A percentile compares a stretch with the other conserved stretches of the same genome.
phyloP scores from a whole-genome alignment of 2,113 vertebrate species.

The Lepisosteus osseus region DNA sequence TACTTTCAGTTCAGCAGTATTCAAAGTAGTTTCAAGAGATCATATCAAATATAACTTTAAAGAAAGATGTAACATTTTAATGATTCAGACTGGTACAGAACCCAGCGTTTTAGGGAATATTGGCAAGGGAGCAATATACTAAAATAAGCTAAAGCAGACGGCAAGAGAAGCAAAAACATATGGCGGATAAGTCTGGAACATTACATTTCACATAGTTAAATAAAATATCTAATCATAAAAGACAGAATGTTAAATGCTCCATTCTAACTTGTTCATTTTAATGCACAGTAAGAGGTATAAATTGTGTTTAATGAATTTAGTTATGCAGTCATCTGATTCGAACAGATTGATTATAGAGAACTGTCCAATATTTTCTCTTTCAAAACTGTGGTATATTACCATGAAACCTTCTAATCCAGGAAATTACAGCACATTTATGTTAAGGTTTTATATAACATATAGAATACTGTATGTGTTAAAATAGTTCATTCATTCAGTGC shows the following conservation, averaged over 20 bases:
- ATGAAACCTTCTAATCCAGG: no score
- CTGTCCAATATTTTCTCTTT: neutral
- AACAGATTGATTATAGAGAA: conserved; percentile 2
- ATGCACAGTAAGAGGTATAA: neutral
- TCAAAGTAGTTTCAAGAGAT: neutral
- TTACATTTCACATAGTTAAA: neutral
- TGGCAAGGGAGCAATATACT: neutral
- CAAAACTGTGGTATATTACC: no score
- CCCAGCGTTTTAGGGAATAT: neutral
- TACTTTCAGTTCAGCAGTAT: neutral
- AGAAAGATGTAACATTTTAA: neutral
- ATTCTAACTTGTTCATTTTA: neutral
- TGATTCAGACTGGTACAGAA: neutral
- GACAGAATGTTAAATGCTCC: neutral
- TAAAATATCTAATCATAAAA: conserved; percentile 5
- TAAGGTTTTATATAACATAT: no score
- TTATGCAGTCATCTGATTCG: conserved; percentile 1
- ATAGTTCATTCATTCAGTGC: no score
- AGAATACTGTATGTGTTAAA: no score
- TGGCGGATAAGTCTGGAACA: neutral
- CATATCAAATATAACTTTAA: neutral
- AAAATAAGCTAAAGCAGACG: neutral
- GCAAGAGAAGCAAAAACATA: neutral
- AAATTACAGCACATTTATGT: no score
- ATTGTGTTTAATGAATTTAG: conserved; percentile 4